phyloP scores from a whole-genome alignment of 2,113 vertebrate genomes.

The Astur gentilis region DNA sequence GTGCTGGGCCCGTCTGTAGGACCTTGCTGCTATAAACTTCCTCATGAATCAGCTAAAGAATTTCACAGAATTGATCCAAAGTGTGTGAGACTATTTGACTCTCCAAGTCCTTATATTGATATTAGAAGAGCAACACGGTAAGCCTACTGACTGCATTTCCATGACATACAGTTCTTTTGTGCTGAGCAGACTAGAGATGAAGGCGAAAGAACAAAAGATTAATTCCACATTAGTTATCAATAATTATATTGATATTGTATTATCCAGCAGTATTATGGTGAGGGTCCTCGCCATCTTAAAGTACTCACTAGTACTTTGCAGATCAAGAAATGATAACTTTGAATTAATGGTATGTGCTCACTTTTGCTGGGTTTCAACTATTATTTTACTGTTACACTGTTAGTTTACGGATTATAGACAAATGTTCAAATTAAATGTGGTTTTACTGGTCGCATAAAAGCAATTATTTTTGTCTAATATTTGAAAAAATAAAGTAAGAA shows the following conservation, averaged over 20 bases:
- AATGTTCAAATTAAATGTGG: background rate
- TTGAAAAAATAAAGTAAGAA: background rate
- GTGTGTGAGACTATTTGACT: constrained; percentile 77
- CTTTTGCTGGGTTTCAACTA: background rate
- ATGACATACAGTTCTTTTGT: background rate
- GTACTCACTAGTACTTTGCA: background rate
- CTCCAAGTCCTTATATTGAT: constrained; percentile 75
- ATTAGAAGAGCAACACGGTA: constrained; percentile 90
- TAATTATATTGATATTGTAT: background rate
- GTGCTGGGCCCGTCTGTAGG: constrained; percentile 89
- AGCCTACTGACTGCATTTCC: background rate
- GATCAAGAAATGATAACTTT: background rate
- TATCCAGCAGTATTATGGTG: background rate
- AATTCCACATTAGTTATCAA: background rate
- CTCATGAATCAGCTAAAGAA: constrained; percentile 71
- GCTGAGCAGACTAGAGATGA: background rate
- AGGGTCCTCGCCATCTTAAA: background rate
- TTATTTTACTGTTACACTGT: background rate
- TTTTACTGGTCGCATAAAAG: background rate
- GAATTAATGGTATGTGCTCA: background rate
- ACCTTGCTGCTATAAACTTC: constrained; percentile 86
- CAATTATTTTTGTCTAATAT: background rate
- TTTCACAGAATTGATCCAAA: constrained; percentile 81
- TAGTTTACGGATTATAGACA: background rate
- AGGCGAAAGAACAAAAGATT: background rate